Base-by-base conservation (phyloP, 2,113 vertebrate genomes). In the Anoplopoma fimbria region DNA sequence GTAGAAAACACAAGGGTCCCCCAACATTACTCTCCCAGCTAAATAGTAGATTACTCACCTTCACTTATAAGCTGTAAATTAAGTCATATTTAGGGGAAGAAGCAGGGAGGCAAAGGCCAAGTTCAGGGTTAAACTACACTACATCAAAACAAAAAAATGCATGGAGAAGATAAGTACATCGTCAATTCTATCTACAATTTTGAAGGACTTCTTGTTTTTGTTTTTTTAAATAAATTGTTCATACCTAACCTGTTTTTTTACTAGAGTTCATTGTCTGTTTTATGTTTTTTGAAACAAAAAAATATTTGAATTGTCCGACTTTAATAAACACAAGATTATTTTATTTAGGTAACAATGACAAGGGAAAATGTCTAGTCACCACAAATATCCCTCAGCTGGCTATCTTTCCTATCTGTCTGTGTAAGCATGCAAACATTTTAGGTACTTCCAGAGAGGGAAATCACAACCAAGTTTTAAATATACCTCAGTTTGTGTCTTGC, bases 401-500 rank as follows among this genome's bases (percentile, higher is more conserved):
- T 27, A 0, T 36, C 4, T 36, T 42, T 69, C 17, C 36, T 15
- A n/a, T 82, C 25, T 36, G 13, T 21, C 23, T 15, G 47, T n/a
- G n/a, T n/a, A n/a, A 40, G 29, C 51, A 17, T 21, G 60, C 9
- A 13, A 49, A 61, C 60, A 78, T 61, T 57, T 74, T 1, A 40
- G 71, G 61, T 47, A 58, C 47, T 67, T 70, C 42, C 21, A 75
- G 47, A 12, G 21, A 74, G 62, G 68, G 69, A 38, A 40, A 36
- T 57, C 68, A 31, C 60, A n/a, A 42, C 55, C 2, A 72, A 64
- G 47, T n/a, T 38, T 84, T 60, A 77, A 58, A 79, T 65, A 64
- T n/a, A 51, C 57, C 34, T 4, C 15, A 67, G 79, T 69, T 74
- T 79, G 60, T 63, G 57, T 77, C 70, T 75, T 86, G 67, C 75